These are phyloP conservation scores for Typhlichthys subterraneus DNA, from an alignment of 2,797 vertebrate species.

Conservation along the genomic window DNA sequence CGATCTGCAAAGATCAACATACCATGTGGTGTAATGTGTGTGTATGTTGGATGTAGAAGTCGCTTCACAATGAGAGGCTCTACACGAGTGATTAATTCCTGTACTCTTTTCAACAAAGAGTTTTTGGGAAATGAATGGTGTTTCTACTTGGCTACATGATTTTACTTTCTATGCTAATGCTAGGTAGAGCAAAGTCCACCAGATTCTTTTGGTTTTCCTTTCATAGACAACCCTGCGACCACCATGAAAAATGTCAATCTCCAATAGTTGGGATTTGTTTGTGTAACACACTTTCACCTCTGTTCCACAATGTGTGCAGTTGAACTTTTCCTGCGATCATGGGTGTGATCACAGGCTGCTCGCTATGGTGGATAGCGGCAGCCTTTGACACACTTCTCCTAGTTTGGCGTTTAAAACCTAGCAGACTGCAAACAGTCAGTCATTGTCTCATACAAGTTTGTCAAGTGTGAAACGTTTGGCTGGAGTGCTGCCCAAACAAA, in stretches of 20 bases:
- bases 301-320: neutral
- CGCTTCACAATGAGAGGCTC: too few species aligned
- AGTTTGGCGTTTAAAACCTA: neutral
- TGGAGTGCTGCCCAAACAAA: neutral
- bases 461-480: neutral
- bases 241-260: neutral
- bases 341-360: neutral
- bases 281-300: neutral
- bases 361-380: conserved; percentile 1
- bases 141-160: neutral
- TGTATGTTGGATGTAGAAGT: too few species aligned
- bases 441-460: conserved; percentile 7
- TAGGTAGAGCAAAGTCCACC: neutral
- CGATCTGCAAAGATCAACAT: too few species aligned
- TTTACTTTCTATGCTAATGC: neutral
- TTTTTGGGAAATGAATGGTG: too few species aligned
- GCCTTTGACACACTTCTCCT: conserved; percentile 10
- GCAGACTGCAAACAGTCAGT: neutral
- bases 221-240: too few species aligned
- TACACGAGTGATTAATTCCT: neutral
- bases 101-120: neutral
- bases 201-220: neutral
- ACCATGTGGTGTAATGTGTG: too few species aligned
- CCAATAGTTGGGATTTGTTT: neutral
- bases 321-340: neutral